Percentiles rank a stretch among this genome's conserved stretches.
Conservation (phyloP, 2,113 vertebrate genomes). For the Scalopus aquaticus region DNA sequence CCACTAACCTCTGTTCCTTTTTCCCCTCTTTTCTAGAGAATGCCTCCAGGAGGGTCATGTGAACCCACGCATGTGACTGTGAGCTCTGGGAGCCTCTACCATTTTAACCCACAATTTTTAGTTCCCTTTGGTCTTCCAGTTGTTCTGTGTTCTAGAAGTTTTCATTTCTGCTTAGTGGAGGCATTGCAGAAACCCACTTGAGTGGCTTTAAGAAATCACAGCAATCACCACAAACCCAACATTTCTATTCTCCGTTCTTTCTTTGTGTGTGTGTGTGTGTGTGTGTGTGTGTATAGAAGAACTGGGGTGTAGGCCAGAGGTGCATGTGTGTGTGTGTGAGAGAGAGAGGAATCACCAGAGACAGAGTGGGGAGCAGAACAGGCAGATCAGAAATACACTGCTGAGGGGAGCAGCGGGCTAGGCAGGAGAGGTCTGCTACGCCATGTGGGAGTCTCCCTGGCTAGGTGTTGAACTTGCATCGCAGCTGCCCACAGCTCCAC, state of each 20-base stretch:
- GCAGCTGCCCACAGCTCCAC: too few relatives aligned
- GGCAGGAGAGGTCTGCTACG: too few relatives aligned
- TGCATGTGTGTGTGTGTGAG: too few relatives aligned
- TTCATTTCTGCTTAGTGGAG: neutral
- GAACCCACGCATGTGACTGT: neutral
- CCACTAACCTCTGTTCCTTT: neutral
- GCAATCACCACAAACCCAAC: neutral
- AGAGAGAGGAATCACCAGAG: too few relatives aligned
- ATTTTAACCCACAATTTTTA: neutral
- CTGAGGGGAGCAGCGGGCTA: too few relatives aligned
- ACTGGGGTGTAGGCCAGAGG: too few relatives aligned
- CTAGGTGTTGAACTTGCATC: too few relatives aligned
- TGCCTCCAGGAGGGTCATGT: neutral
- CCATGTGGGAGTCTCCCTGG: neutral
- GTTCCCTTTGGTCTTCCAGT: neutral
- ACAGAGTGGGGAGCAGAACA: too few relatives aligned
- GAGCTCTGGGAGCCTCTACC: neutral
- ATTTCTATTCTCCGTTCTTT: neutral
- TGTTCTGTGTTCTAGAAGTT: conserved; percentile 49
- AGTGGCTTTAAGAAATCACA: neutral
- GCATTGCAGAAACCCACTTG: neutral
- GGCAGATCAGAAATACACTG: too few relatives aligned
- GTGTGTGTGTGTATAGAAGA: too few relatives aligned
- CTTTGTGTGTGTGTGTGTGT: too few relatives aligned
- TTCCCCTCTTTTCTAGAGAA: neutral